phyloP scores from a whole-genome alignment of 1,140 invertebrate genomes.

The Aplysia californica region DNA sequence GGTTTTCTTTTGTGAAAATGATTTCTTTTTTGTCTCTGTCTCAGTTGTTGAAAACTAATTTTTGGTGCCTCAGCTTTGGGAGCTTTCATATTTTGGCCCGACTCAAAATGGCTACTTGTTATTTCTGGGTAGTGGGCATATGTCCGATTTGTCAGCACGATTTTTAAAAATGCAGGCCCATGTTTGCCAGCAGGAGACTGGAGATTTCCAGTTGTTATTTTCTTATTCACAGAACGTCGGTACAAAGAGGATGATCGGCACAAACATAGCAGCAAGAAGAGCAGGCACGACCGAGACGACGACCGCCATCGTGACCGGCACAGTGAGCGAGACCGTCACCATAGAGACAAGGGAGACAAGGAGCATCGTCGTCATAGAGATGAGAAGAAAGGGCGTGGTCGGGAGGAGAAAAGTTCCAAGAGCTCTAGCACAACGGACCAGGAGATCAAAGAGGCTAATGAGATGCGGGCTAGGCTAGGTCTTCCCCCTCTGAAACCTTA shows the following conservation, averaged over 20 bases:
- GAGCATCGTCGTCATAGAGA: slow-evolving; percentile 38
- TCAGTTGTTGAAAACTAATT: too few species aligned
- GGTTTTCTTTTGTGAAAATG: too few species aligned
- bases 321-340: slow-evolving; percentile 35
- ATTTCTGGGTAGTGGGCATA: too few species aligned
- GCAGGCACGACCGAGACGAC: slow-evolving; percentile 34
- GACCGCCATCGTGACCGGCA: slow-evolving; percentile 28
- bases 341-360: slow-evolving; percentile 35
- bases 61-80: too few species aligned
- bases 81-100: too few species aligned
- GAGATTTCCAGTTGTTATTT: too few species aligned
- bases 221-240: slow-evolving; percentile 6
- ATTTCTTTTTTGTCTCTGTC: too few species aligned
- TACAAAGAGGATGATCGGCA: slow-evolving; percentile 33
- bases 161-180: too few species aligned
- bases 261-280: slow-evolving; percentile 4
- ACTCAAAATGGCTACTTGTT: too few species aligned
- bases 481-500: slow-evolving; percentile 67
- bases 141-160: too few species aligned
- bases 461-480: slow-evolving; percentile 70
- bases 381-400: slow-evolving; percentile 36
- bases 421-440: slow-evolving; percentile 44
- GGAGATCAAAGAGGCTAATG: slow-evolving; percentile 72
- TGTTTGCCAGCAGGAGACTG: too few species aligned
- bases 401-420: slow-evolving; percentile 14